Percentiles rank a stretch among this genome's conserved stretches.
These are phyloP conservation scores for Pseudopleuronectes americanus DNA, from an alignment of 2,797 vertebrate species.

Conservation along the genomic window DNA sequence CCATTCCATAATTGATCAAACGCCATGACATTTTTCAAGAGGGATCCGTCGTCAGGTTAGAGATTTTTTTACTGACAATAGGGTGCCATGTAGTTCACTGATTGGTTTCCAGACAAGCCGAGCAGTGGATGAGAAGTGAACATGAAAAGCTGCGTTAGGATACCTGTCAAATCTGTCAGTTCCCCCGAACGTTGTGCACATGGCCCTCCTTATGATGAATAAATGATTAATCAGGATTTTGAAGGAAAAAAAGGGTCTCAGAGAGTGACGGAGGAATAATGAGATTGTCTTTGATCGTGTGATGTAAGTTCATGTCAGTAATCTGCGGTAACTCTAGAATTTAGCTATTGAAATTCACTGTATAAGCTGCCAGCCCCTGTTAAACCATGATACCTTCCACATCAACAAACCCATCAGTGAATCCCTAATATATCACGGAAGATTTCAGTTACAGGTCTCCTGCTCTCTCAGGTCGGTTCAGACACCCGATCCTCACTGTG, in stretches of 20 bases:
- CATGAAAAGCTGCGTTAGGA: slow-evolving; percentile 69
- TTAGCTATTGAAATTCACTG: slow-evolving; percentile 44
- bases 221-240: slow-evolving; percentile 71
- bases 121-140: slow-evolving; percentile 60
- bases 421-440: slow-evolving; percentile 41
- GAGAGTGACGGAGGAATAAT: slow-evolving; percentile 71
- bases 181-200: slow-evolving; percentile 52
- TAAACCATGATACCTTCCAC: slow-evolving; percentile 35
- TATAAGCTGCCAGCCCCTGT: slow-evolving; percentile 19
- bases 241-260: slow-evolving; percentile 24
- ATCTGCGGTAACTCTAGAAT: slow-evolving; percentile 58
- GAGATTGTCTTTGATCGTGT: slow-evolving; percentile 71
- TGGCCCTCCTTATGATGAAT: slow-evolving; percentile 61
- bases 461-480: slow-evolving; percentile 48
- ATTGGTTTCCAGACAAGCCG: slow-evolving; percentile 55
- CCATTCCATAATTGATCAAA: slow-evolving; percentile 75
- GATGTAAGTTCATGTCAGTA: slow-evolving; percentile 57
- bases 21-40: slow-evolving; percentile 65
- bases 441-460: slow-evolving; percentile 49
- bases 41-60: slow-evolving; percentile 49
- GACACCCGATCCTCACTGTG: slow-evolving; percentile 83
- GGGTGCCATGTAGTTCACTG: slow-evolving; percentile 61
- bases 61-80: slow-evolving; percentile 70
- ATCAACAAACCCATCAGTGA: slow-evolving; percentile 29
- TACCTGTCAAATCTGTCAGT: slow-evolving; percentile 74